Percentiles rank a stretch among this genome's conserved stretches.
Conservation (phyloP, 2,797 vertebrate genomes). For the Antennarius maculatus region DNA sequence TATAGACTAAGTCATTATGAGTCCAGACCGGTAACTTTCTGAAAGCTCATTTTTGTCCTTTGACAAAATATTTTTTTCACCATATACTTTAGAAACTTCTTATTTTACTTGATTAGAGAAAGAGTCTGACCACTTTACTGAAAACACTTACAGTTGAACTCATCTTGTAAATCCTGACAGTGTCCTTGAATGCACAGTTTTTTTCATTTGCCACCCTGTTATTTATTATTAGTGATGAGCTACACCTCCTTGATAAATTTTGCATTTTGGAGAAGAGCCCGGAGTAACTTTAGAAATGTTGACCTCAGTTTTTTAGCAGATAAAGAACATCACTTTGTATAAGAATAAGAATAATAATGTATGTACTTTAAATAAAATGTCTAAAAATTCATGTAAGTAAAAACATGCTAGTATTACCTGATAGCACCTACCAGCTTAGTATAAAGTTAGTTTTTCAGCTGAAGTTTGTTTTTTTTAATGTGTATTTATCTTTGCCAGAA, state of each 20-base stretch:
- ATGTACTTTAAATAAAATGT: too few species aligned
- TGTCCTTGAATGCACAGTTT: slow-evolving; percentile 10
- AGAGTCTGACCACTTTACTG: neutral
- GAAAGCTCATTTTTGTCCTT: slow-evolving; percentile 10
- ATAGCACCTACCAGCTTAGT: too few species aligned
- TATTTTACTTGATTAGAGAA: too few species aligned
- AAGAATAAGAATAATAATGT: too few species aligned
- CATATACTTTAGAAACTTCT: slow-evolving; percentile 14
- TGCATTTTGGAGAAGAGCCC: slow-evolving; percentile 24
- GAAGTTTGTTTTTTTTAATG: too few species aligned
- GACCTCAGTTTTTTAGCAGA: slow-evolving; percentile 40
- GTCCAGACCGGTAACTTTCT: slow-evolving; percentile 22
- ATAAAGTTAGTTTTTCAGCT: too few species aligned
- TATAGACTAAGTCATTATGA: slow-evolving; percentile 38
- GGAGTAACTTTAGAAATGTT: slow-evolving; percentile 22
- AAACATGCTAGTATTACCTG: too few species aligned
- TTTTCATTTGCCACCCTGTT: neutral
- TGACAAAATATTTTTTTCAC: slow-evolving; percentile 25
- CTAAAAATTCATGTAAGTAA: too few species aligned
- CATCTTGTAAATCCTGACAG: neutral
- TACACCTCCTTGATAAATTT: slow-evolving; percentile 32
- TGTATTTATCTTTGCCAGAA: too few species aligned
- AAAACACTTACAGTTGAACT: slow-evolving; percentile 10
- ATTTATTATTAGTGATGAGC: slow-evolving; percentile 3
- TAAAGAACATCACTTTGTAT: slow-evolving; percentile 57